Base-by-base conservation (phyloP, 2,113 vertebrate species). In the Ellobius talpinus region DNA sequence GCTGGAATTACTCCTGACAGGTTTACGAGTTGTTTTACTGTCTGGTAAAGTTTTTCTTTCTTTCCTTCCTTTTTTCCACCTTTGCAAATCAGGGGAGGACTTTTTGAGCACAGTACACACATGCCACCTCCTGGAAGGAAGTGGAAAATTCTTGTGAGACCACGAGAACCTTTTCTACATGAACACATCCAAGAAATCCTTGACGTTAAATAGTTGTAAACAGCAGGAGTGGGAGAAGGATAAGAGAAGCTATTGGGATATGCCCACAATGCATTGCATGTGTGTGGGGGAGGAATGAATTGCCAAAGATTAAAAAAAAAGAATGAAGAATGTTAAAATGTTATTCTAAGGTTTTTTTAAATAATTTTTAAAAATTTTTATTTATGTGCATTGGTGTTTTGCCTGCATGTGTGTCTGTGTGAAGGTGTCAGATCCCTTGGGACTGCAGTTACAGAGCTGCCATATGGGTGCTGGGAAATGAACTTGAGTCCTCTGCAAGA, bases 61-160 rank as follows among this genome's bases (percentile, higher is more conserved):
- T 47, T 74, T 61, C 3, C 29, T 52, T 77, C 93, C 66, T 89
- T 2, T 39, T 29, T 2, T 1, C 31, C 58, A 0, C 12, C 50
- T 82, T 95, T 84, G 70, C 2, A 33, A 70, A 31, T 55, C 13
- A n/a, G 82, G 16, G 39, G 82, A 89, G n/a, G 6, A 39, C 82
- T 93, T 17, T 98, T 97, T 94, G 93, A 92, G 72, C 55, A 91
- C n/a, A 96, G 96, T 95, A 78, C 98, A 61, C 73, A 98, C 82
- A 95, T 93, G 96, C 99, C 99, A 98, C 94, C 99, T 98, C 95
- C 97, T 98, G 99, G 98, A 94, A 86, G 91, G 68, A 97, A 31
- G 9, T 77, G 31, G 68, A 82, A 96, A 39, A 5, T 11, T 81
- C 72, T 76, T 58, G 1, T 63, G 39, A 26, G 55, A 73, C 5